Conservation (phyloP, 2,888 invertebrate species). For the Andrena bucephala region DNA sequence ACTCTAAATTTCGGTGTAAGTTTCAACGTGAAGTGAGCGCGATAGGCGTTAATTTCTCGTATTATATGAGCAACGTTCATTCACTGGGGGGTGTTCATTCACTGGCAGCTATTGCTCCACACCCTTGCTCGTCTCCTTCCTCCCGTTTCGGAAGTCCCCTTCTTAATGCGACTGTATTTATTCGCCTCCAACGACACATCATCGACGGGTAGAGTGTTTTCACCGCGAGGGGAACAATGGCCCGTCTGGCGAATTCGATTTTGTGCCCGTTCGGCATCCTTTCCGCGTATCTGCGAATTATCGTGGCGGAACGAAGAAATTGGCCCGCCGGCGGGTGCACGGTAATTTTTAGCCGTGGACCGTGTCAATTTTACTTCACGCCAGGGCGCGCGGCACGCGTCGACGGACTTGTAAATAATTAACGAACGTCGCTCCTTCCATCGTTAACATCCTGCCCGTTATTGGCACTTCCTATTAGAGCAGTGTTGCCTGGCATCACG, state of each 20-base stretch:
- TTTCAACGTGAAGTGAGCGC: too few relatives aligned
- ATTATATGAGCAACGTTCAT: too few relatives aligned
- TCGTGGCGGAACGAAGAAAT: conserved; percentile 72
- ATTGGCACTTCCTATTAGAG: conserved; percentile 72
- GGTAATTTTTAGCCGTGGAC: conserved; percentile 62
- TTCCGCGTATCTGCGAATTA: conserved; percentile 51
- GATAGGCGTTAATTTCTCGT: too few relatives aligned
- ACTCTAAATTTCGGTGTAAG: too few relatives aligned
- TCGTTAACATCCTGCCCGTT: conserved; percentile 72
- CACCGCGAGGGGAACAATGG: neutral
- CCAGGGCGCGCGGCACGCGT: conserved; percentile 68
- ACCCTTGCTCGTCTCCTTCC: neutral
- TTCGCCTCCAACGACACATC: neutral
- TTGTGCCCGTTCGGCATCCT: conserved; percentile 38
- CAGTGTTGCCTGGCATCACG: conserved; percentile 59
- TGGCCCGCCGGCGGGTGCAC: conserved; percentile 57
- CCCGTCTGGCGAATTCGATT: conserved; percentile 19
- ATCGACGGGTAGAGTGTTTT: neutral
- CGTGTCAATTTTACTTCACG: conserved; percentile 71
- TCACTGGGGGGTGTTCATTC: too few relatives aligned
- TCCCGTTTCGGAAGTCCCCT: neutral
- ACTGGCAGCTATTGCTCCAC: neutral
- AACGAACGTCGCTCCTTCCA: conserved; percentile 71
- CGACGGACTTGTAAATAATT: conserved; percentile 80
- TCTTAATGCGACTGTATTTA: neutral